Conservation (phyloP, 2,888 invertebrate genomes). For the Gastracanthus pulcherrimus region DNA sequence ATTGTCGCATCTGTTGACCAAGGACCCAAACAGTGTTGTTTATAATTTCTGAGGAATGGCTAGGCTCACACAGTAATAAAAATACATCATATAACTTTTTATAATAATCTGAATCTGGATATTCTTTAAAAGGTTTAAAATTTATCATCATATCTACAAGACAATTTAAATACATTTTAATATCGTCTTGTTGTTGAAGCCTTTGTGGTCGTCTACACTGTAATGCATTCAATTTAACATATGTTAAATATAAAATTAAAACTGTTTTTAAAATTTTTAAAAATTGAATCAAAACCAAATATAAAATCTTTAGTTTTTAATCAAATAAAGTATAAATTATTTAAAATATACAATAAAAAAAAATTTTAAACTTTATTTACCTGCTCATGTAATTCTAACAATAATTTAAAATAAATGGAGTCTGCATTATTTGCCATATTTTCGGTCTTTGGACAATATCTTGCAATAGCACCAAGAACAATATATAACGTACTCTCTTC, state of each 20-base stretch:
- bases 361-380: constrained; percentile 29
- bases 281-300: too few relatives aligned
- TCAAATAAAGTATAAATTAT: too few relatives aligned
- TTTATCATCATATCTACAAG: constrained; percentile 63
- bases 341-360: not conserved
- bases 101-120: constrained; percentile 13
- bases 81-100: constrained; percentile 15
- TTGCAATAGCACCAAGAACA: constrained; percentile 61
- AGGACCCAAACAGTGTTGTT: constrained; percentile 14
- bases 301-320: too few relatives aligned
- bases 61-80: not conserved
- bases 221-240: too few relatives aligned
- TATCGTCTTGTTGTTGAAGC: constrained; percentile 41
- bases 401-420: constrained; percentile 50
- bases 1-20: constrained; percentile 14
- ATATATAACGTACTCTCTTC: constrained; percentile 61
- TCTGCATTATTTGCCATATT: not conserved
- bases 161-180: constrained; percentile 65
- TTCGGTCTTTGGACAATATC: constrained; percentile 52
- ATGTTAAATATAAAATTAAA: not conserved
- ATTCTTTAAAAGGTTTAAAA: constrained; percentile 55
- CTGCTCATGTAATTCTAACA: constrained; percentile 58
- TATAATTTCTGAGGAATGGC: constrained; percentile 17
- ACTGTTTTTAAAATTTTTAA: too few relatives aligned
- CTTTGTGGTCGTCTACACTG: constrained; percentile 50